phyloP scores from a whole-genome alignment of 2,113 vertebrate species.

The Oryctolagus cuniculus region mOryCun1.1 NC_091438.1:61307001-61307500 shows the following conservation, averaged over 20 bases:
- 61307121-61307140: not conserved
- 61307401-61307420: not conserved
- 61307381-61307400: not conserved
- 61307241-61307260: not conserved
- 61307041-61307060: not conserved
- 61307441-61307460: not conserved
- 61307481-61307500: not conserved
- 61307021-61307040: not conserved
- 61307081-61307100: not conserved
- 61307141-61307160: not conserved
- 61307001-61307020: not conserved
- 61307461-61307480: not conserved
- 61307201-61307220: not conserved
- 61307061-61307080: not conserved
- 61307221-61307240: slow-evolving; percentile 8
- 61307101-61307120: not conserved
- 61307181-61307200: not conserved
- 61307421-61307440: not conserved
- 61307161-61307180: not conserved
- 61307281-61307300: not conserved
- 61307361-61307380: not conserved
- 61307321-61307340: not conserved
- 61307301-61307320: not conserved
- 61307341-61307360: not conserved
- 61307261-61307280: not conserved